Conservation (phyloP, 2,113 vertebrate species). For the Pangasianodon gigas region DNA sequence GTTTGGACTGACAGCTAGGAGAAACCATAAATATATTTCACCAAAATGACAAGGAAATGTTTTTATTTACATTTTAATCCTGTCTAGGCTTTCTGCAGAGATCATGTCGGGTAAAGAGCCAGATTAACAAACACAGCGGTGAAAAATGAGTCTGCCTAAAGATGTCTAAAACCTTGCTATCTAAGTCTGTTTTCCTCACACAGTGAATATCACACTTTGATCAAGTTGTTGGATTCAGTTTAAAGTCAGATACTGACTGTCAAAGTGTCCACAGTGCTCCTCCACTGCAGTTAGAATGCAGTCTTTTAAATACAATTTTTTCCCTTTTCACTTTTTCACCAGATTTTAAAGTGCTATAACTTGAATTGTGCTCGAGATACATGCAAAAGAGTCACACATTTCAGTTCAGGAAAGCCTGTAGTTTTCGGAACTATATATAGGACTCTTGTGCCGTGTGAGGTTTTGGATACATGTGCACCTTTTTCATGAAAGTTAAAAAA, state of each 20-base stretch:
- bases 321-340: not conserved
- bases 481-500: too few relatives aligned
- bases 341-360: not conserved
- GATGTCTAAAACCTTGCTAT: not conserved
- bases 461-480: not conserved
- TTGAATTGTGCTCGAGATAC: not conserved
- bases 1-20: not conserved
- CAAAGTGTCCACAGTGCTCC: not conserved
- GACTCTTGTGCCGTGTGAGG: not conserved
- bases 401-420: not conserved
- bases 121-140: not conserved
- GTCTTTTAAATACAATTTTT: not conserved
- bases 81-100: not conserved
- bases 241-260: not conserved
- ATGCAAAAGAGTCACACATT: not conserved
- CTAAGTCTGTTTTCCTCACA: not conserved
- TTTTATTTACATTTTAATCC: not conserved
- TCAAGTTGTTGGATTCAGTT: not conserved
- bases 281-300: not conserved
- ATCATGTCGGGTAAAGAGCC: not conserved
- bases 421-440: not conserved
- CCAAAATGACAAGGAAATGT: not conserved
- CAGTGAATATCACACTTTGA: not conserved
- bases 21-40: not conserved
- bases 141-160: not conserved